These are phyloP conservation scores for Epinephelus coioides DNA, from an alignment of 2,797 vertebrate genomes.

Conservation along the genomic window DNA sequence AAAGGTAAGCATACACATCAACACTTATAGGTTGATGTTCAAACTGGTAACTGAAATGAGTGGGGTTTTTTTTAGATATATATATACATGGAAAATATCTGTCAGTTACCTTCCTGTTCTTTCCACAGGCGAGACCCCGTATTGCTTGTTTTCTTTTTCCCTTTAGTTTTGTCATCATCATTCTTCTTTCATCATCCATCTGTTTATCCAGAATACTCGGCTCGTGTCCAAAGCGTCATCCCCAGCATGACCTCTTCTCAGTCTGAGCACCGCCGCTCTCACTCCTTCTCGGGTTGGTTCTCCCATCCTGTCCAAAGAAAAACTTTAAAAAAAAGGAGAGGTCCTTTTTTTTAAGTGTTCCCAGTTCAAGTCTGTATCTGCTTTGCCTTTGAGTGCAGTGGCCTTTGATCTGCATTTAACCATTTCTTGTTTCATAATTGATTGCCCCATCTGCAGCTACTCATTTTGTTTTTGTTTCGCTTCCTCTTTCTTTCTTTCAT, in stretches of 20 bases:
- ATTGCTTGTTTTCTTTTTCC: constrained; percentile 39
- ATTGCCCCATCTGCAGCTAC: constrained; percentile 23
- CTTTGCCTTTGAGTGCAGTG: constrained; percentile 60
- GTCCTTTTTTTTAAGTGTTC: constrained; percentile 58
- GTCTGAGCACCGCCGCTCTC: constrained; percentile 79
- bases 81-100: constrained; percentile 10
- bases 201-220: constrained; percentile 85
- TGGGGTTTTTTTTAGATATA: background rate
- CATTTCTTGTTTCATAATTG: constrained; percentile 31
- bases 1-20: no score
- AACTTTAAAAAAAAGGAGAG: constrained; percentile 32
- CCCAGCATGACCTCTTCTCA: constrained; percentile 79
- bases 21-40: no score
- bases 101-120: constrained; percentile 1
- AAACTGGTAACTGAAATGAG: no score
- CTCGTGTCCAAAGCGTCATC: constrained; percentile 80
- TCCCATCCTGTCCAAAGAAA: constrained; percentile 60
- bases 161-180: constrained; percentile 58
- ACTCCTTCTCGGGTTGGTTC: constrained; percentile 85
- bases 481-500: constrained; percentile 57
- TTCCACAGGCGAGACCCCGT: constrained; percentile 15
- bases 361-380: constrained; percentile 52
- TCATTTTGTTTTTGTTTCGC: constrained; percentile 28
- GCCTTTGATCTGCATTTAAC: constrained; percentile 53
- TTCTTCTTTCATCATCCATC: constrained; percentile 67